These are phyloP conservation scores for Ichneumoninae sp. DNA, from an alignment of 2,888 invertebrate species.

Conservation along the genomic window DNA sequence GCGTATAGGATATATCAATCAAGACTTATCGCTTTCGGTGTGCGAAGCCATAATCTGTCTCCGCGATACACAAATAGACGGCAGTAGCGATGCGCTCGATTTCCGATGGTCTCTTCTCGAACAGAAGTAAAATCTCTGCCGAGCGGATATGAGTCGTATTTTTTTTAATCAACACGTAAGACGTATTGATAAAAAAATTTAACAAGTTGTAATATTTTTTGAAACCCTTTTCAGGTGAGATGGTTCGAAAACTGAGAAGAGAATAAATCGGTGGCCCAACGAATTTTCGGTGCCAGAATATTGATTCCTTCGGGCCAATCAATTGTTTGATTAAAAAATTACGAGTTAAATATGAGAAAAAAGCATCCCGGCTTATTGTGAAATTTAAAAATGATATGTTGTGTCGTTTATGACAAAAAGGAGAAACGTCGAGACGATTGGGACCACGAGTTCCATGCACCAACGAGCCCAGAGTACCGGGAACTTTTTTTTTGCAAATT, in stretches of 20 bases:
- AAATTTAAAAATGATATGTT: not conserved
- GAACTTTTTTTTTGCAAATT: constrained; percentile 34
- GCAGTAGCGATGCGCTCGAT: constrained; percentile 18
- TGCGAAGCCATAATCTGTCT: constrained; percentile 26
- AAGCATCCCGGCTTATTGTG: not conserved
- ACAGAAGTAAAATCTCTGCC: not conserved
- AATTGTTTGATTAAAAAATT: not conserved
- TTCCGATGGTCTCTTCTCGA: constrained; percentile 20
- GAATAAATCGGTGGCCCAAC: not conserved
- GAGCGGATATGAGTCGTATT: not conserved
- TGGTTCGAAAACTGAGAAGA: not conserved
- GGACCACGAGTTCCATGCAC: constrained; percentile 37
- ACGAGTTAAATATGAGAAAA: not conserved
- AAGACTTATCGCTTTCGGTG: constrained; percentile 41
- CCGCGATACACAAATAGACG: constrained; percentile 21
- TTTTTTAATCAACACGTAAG: too few species aligned
- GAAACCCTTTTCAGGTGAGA: not conserved
- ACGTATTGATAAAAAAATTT: not conserved
- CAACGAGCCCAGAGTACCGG: constrained; percentile 11
- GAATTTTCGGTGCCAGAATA: not conserved
- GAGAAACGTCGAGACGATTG: constrained; percentile 15
- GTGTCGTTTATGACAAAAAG: constrained; percentile 10
- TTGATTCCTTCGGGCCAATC: not conserved
- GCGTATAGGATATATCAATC: constrained; percentile 32
- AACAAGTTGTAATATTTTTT: not conserved